Evolutionary conservation across 2,797 vertebrate genomes (phyloP).

Genomic region (Neosalanx taihuensis): DNA sequence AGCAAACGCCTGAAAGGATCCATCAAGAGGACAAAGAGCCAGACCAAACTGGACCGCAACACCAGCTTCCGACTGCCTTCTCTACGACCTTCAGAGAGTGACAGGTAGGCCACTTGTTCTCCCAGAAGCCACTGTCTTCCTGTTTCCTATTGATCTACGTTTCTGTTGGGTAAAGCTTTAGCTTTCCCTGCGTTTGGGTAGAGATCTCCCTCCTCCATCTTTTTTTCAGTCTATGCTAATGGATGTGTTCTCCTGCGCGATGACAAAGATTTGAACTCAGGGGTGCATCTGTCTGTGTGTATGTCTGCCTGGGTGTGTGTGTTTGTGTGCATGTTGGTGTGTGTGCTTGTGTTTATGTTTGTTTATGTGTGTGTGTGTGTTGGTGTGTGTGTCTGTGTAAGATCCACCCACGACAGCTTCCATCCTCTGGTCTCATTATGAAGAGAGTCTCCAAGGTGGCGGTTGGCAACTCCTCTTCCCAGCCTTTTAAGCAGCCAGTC

Average conservation of each 20-base stretch:
- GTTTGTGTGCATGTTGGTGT: slow-evolving; percentile 11
- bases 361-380: not conserved
- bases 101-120: slow-evolving; percentile 76
- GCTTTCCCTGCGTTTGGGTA: too few species aligned
- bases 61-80: slow-evolving; percentile 89
- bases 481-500: slow-evolving; percentile 4
- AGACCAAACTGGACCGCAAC: slow-evolving; percentile 92
- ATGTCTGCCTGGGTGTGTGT: slow-evolving; percentile 18
- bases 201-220: too few species aligned
- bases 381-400: not conserved
- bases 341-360: not conserved
- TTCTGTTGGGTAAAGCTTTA: too few species aligned
- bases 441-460: not conserved
- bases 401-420: too few species aligned
- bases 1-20: slow-evolving; percentile 96
- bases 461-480: not conserved
- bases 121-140: not conserved
- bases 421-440: not conserved
- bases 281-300: slow-evolving; percentile 19
- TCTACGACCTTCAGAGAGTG: slow-evolving; percentile 75
- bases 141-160: not conserved
- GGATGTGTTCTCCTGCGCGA: too few species aligned
- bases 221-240: too few species aligned
- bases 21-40: slow-evolving; percentile 97
- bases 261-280: too few species aligned